Base-by-base conservation (phyloP, 2,888 invertebrate species). In the Papilio gigon region DNA sequence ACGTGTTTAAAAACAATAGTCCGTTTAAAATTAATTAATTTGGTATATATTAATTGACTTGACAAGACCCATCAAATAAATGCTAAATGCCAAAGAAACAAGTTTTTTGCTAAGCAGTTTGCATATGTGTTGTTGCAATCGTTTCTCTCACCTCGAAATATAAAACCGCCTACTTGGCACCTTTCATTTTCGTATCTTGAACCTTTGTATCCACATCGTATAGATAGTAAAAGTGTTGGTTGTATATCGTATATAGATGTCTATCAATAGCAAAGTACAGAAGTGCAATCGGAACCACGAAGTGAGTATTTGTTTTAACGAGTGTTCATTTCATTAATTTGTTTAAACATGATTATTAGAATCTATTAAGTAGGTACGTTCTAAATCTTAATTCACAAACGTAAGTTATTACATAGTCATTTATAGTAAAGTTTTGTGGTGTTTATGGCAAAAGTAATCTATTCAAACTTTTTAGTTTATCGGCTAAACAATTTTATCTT, bases 231-330 rank as follows among this genome's bases (percentile, higher is more conserved):
- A 25, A 65, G 27, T 44, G 47, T 20, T 70, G 62, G 67, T 70
- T 37, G 65, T 70, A 67, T 47, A 70, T 72, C 17, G 53, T 72
- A 63, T 60, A 44, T 69, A 69, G 66, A 79, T 79, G 80, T 76
- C 78, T 77, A 73, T 72, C 74, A 75, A 74, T 77, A 78, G 70
- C 69, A 72, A 62, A 72, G 77, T 78, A 65, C 75, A 73, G 76
- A 77, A 77, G 76, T 78, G 76, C 76, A 76, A 72, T 71, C 68
- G 64, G 22, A 70, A 73, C 69, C 40, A 63, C 65, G 73, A 76
- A 72, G 79, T 80, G 76, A 79, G 78, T 78, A 65, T 42, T 37
- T 4, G 17, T 47, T 68, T 20, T 37, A n/a, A 12, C 8, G 8
- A 27, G n/a, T 30, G 30, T 50, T 20, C 8, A 50, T 33, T n/a